These are phyloP conservation scores for Solenopsis invicta DNA, from an alignment of 1,140 invertebrate genomes.

Conservation along the genomic window DNA sequence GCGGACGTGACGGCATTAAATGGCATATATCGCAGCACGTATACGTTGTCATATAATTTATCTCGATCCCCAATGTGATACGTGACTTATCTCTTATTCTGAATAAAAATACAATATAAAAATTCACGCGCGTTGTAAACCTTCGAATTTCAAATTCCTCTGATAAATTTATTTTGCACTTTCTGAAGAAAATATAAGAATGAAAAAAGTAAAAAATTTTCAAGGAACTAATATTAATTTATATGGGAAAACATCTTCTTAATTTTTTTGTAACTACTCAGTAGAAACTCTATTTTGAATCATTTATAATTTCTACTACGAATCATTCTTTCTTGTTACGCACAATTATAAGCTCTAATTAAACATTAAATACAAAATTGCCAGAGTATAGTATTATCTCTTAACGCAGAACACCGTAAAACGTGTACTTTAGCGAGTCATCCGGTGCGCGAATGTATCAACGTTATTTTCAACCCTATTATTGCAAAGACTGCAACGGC, in stretches of 20 bases:
- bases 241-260: neutral
- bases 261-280: neutral
- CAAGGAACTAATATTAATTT: neutral
- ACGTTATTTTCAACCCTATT: conserved; percentile 43
- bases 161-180: conserved; percentile 19
- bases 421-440: conserved; percentile 31
- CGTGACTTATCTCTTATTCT: conserved; percentile 33
- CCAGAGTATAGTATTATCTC: neutral
- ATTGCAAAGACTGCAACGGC: conserved; percentile 34
- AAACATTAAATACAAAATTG: conserved; percentile 5
- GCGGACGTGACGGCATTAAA: conserved; percentile 31
- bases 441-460: neutral
- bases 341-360: conserved; percentile 25
- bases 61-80: conserved; percentile 13
- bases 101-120: conserved; percentile 18
- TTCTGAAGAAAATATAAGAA: neutral
- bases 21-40: neutral
- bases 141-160: neutral
- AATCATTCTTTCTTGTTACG: neutral
- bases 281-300: neutral
- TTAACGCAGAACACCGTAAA: conserved; percentile 7
- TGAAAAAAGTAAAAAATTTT: neutral
- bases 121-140: neutral
- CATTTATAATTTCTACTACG: neutral
- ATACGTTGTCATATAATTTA: conserved; percentile 20